Conservation (phyloP, 2,113 vertebrate genomes). For the Rynchops niger region DNA sequence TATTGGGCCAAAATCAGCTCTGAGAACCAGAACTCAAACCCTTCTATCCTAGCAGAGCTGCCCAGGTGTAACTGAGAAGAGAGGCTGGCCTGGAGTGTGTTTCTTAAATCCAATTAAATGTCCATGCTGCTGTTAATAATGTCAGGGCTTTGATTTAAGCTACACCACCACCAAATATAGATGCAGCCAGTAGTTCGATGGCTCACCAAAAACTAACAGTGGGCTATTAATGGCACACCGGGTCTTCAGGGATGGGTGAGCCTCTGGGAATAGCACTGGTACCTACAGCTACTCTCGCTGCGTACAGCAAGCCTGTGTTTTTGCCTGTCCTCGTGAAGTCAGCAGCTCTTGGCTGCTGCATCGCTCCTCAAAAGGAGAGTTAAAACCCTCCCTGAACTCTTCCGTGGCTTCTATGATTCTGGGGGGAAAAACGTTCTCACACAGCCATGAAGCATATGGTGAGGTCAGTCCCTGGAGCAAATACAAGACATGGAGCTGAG, state of each 20-base stretch:
- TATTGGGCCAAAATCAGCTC: background rate
- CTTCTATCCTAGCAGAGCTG: background rate
- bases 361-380: background rate
- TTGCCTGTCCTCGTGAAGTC: background rate
- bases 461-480: background rate
- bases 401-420: background rate
- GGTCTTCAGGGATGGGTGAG: background rate
- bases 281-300: background rate
- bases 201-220: background rate
- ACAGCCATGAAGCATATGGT: background rate
- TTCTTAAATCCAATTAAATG: background rate
- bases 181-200: background rate
- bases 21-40: background rate
- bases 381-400: background rate
- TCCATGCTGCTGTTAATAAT: background rate
- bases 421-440: background rate
- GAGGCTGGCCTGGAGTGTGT: background rate
- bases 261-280: background rate
- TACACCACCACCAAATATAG: conserved; percentile 1
- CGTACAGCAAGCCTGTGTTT: background rate
- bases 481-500: background rate
- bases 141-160: background rate
- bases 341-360: background rate
- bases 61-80: background rate
- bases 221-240: background rate